A percentile compares a stretch with the other conserved stretches of the same genome.
These are phyloP conservation scores for Drosophila subobscura DNA, from an alignment of 1,140 invertebrate species.

Conservation along the genomic window DNA sequence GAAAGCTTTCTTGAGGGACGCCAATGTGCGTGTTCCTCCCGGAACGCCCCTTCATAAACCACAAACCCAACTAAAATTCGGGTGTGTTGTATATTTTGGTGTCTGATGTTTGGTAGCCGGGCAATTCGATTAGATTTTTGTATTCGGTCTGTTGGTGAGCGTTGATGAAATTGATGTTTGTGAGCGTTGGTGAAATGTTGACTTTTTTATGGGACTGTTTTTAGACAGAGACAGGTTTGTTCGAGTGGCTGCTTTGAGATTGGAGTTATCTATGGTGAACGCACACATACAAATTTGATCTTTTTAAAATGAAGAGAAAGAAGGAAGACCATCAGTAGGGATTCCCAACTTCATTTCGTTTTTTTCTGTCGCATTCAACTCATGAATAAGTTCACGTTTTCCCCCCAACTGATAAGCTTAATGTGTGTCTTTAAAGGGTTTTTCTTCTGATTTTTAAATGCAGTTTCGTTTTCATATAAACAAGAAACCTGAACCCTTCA, in stretches of 20 bases:
- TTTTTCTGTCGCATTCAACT: conserved; percentile 36
- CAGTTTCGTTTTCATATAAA: conserved; percentile 49
- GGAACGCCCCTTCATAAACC: conserved; percentile 26
- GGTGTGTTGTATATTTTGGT: conserved; percentile 43
- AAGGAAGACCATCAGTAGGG: conserved; percentile 36
- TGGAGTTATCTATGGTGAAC: conserved; percentile 19
- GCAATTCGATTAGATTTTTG: conserved; percentile 67
- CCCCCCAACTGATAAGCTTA: conserved; percentile 57
- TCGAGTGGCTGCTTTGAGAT: conserved; percentile 38
- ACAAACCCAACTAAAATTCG: conserved; percentile 23
- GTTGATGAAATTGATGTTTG: background rate
- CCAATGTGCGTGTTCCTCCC: conserved; percentile 7
- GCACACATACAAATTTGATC: conserved; percentile 46
- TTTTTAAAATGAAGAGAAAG: conserved; percentile 60
- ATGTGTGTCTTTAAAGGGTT: conserved; percentile 68
- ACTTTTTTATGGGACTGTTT: conserved; percentile 67
- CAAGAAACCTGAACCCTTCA: conserved; percentile 1
- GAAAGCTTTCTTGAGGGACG: conserved; percentile 32
- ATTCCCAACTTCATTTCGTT: conserved; percentile 25
- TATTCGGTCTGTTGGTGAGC: conserved; percentile 4
- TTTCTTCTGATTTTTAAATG: conserved; percentile 47
- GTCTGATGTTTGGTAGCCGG: conserved; percentile 32
- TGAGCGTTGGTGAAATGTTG: conserved; percentile 21
- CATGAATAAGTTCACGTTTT: conserved; percentile 65
- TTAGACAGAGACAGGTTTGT: conserved; percentile 59